These are phyloP conservation scores for Drosophila formosana DNA, from an alignment of 2,888 invertebrate genomes.

Conservation along the genomic window DNA sequence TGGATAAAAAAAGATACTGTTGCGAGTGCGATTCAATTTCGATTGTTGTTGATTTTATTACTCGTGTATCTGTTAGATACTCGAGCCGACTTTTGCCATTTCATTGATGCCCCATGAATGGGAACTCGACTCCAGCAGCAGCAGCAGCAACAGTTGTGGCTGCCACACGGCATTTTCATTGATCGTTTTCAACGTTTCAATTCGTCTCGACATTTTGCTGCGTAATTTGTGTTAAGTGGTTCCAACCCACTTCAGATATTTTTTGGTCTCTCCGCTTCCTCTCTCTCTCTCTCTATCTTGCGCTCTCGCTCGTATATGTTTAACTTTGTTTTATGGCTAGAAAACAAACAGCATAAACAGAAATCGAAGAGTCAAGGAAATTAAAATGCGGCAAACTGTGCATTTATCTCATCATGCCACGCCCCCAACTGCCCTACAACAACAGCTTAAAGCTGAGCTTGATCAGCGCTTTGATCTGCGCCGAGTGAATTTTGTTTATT, in stretches of 20 bases:
- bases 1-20: not conserved
- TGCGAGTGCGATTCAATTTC: slow-evolving; percentile 15
- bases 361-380: slow-evolving; percentile 49
- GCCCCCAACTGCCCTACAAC: slow-evolving; percentile 39
- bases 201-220: slow-evolving; percentile 82
- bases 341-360: slow-evolving; percentile 54
- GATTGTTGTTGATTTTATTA: slow-evolving; percentile 69
- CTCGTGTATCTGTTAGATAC: slow-evolving; percentile 57
- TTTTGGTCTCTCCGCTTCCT: slow-evolving; percentile 7
- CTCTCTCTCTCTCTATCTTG: not conserved
- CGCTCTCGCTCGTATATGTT: slow-evolving; percentile 49
- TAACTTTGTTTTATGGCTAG: slow-evolving; percentile 66
- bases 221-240: slow-evolving; percentile 84
- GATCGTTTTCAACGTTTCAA: slow-evolving; percentile 73
- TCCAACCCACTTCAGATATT: slow-evolving; percentile 76
- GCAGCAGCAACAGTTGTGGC: slow-evolving; percentile 5
- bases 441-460: slow-evolving; percentile 50
- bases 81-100: slow-evolving; percentile 55
- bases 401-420: slow-evolving; percentile 73
- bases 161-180: slow-evolving; percentile 58
- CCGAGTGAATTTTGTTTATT: slow-evolving; percentile 79
- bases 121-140: not conserved
- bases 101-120: slow-evolving; percentile 72
- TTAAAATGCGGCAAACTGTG: slow-evolving; percentile 79
- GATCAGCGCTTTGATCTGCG: slow-evolving; percentile 72